A percentile compares a stretch with the other conserved stretches of the same genome.
These are phyloP conservation scores for Osmerus eperlanus DNA, from an alignment of 2,113 vertebrate genomes.

Conservation along the genomic window DNA sequence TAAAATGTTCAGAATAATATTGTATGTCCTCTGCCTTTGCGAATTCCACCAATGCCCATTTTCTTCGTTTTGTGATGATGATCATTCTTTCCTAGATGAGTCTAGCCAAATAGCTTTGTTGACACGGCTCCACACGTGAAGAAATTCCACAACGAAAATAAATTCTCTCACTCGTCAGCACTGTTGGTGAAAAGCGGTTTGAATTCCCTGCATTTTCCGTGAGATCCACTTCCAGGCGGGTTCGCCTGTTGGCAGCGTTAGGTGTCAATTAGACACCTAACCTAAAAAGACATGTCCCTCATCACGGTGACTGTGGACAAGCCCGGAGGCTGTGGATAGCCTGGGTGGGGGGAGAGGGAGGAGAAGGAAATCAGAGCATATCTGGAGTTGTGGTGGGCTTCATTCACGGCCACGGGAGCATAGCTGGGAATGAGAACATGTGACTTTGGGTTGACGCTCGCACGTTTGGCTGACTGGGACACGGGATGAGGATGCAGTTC, in stretches of 20 bases:
- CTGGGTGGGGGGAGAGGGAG: constrained; percentile 8
- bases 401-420: too few relatives aligned
- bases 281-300: constrained; percentile 33
- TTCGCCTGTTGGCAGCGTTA: constrained; percentile 31
- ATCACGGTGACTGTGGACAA: constrained; percentile 13
- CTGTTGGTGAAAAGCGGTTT: constrained; percentile 20
- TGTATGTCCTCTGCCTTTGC: constrained; percentile 10
- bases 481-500: too few relatives aligned
- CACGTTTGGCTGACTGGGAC: too few relatives aligned
- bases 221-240: constrained; percentile 19
- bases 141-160: constrained; percentile 19
- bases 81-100: constrained; percentile 15
- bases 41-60: constrained; percentile 20
- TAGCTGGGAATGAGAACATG: too few relatives aligned
- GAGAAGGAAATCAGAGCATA: background rate
- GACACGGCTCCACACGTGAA: background rate
- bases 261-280: constrained; percentile 41
- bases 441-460: too few relatives aligned
- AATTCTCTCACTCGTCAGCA: constrained; percentile 13
- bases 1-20: constrained; percentile 27
- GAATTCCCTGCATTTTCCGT: constrained; percentile 27
- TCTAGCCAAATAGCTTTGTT: background rate
- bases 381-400: too few relatives aligned
- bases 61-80: constrained; percentile 23
- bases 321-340: constrained; percentile 35